These are phyloP conservation scores for Aplochiton taeniatus DNA, from an alignment of 2,797 vertebrate species.

Conservation along the genomic window DNA sequence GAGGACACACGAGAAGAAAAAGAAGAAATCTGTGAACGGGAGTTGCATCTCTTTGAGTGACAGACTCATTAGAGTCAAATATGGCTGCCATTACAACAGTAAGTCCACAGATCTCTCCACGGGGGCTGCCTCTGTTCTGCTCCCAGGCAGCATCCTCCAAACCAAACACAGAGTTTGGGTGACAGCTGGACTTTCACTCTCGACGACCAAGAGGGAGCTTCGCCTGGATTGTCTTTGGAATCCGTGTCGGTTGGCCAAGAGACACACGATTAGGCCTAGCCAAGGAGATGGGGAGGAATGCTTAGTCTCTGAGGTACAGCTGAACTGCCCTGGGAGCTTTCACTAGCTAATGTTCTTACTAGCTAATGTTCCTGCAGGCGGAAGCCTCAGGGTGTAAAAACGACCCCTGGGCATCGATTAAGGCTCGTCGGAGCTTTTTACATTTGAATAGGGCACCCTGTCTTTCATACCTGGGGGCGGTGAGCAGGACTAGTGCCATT, in stretches of 20 bases:
- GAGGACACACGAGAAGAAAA: conserved; percentile 1
- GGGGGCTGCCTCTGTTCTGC: conserved; percentile 42
- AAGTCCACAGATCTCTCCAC: conserved; percentile 13
- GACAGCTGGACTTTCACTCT: conserved; percentile 69
- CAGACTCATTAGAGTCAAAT: conserved; percentile 23
- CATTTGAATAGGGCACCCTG: conserved; percentile 3
- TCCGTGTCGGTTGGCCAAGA: conserved; percentile 46
- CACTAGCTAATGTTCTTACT: conserved; percentile 27
- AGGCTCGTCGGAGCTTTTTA: neutral
- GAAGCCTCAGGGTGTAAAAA: conserved; percentile 19
- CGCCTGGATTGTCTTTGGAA: conserved; percentile 43
- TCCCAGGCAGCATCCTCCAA: conserved; percentile 51
- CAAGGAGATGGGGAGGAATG: conserved; percentile 21
- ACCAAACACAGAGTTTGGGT: conserved; percentile 53
- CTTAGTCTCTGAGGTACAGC: conserved; percentile 17
- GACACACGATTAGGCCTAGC: conserved; percentile 44
- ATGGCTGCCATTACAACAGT: conserved; percentile 33
- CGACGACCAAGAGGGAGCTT: conserved; percentile 35
- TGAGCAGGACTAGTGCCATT: neutral
- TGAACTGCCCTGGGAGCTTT: conserved; percentile 8
- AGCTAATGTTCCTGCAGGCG: conserved; percentile 35
- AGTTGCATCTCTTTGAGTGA: neutral
- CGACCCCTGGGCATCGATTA: conserved; percentile 6
- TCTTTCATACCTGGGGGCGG: conserved; percentile 15
- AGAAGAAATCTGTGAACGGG: neutral